phyloP scores from a whole-genome alignment of 1,140 invertebrate species.

The Philaenus spumarius region DNA sequence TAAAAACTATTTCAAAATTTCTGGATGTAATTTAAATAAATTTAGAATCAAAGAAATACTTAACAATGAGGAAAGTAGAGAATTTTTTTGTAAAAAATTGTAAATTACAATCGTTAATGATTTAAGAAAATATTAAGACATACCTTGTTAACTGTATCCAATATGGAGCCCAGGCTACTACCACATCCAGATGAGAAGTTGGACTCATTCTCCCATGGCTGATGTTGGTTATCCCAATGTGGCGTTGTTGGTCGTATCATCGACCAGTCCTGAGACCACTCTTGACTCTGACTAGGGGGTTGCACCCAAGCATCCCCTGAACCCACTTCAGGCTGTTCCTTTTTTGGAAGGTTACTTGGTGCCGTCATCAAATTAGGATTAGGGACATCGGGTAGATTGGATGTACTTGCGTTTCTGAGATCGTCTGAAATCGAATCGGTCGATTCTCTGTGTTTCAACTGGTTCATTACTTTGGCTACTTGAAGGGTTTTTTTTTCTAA shows the following conservation, averaged over 20 bases:
- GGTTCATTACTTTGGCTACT: constrained; percentile 6
- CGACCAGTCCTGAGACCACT: background rate
- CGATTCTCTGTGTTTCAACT: constrained; percentile 3
- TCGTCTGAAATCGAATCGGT: background rate
- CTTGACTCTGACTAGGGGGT: background rate
- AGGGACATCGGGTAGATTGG: background rate
- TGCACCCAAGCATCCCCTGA: background rate
- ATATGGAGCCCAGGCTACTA: constrained; percentile 28
- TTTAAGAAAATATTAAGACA: background rate
- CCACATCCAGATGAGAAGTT: constrained; percentile 4
- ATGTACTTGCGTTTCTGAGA: background rate
- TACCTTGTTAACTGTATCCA: constrained; percentile 32
- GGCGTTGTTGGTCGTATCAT: background rate
- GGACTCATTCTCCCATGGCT: constrained; percentile 4
- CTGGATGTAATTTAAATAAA: too few relatives aligned
- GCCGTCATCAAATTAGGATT: too few relatives aligned
- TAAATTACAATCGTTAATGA: background rate
- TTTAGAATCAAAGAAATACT: too few relatives aligned
- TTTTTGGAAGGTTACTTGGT: background rate
- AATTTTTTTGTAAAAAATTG: too few relatives aligned
- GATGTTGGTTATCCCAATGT: background rate
- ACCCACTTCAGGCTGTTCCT: background rate
- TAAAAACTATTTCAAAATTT: too few relatives aligned
- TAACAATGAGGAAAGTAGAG: too few relatives aligned
- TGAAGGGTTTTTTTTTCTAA: constrained; percentile 1